Evolutionary conservation across 2,113 vertebrate genomes (phyloP), one percentile per base, ranked within the genome.

Genomic region (Vulpes vulpes): DNA sequence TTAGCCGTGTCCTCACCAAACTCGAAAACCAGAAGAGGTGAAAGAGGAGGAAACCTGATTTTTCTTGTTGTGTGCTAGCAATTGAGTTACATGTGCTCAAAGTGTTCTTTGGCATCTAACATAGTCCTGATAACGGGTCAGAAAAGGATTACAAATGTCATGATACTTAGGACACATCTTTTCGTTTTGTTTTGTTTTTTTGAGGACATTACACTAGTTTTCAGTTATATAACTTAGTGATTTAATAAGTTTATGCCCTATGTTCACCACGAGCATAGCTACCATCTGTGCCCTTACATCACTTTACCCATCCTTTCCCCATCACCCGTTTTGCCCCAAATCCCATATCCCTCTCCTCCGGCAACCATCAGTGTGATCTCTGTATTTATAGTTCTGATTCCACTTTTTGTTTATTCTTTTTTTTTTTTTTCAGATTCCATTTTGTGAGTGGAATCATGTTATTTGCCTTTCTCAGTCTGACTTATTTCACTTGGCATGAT

Each of bases 101-200:
- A 49, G 2, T 55, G 32, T 17, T 25, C 32, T 43, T n/a, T 17
- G 59, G 6, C 27, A 20, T 8, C 22, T 88, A 38, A 73, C 8
- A 2, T 5, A 23, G 3, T 32, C 22, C 19, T 8, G 2, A 23
- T 57, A 38, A 25, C 5, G 5, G 22, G 32, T 76, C 19, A 76
- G 27, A 20, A 80, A 73, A 20, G 19, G 11, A 16, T 14, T 0
- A 12, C 32, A 17, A 30, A 79, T 67, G 38, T 49, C 35, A 11
- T 0, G 11, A 19, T 2, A 19, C 22, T 30, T 23, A 17, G 7
- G 51, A 12, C 7, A 15, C 1, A 27, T 12, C 35, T 49, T 49
- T 76, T 30, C 51, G 30, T 30, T 76, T 51, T 51, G 43, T 30
- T 76, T 76, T 17, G 15, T 15, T 14, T 76, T 76, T 76, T 76